Evolutionary conservation across 2,113 vertebrate genomes (phyloP), one percentile per base, ranked within the genome.

Genomic region (Benitochromis conjunctus): DNA sequence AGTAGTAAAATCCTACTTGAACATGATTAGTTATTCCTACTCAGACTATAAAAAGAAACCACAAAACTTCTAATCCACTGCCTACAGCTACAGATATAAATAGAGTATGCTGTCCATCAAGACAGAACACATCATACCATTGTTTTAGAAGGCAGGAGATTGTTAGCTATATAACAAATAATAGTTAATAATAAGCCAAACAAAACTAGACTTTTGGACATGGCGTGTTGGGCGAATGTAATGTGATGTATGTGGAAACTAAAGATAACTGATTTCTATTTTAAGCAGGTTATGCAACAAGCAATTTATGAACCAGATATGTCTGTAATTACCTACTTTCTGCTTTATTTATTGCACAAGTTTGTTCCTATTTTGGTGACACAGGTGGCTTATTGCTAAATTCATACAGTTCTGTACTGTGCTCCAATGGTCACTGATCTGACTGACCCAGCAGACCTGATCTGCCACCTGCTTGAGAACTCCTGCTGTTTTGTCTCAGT

Each of bases 341-440:
- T 76, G 46, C 71, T 53, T 74, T 76, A 53, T 53, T 76, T 76
- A 53, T 53, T 53, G 6, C 71, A 76, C 26, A 31, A 53, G 46
- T 76, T 53, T 51, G 46, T 34, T 76, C 46, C 46, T 54, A 79
- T 41, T 83, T 64, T 46, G 51, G 62, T 69, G 19, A 87, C 85
- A 80, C 89, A 93, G 85, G 89, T 94, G 94, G 84, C 87, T 43
- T 60, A 31, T 85, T 91, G 82, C 81, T 83, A 88, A 88, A 87
- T 79, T 91, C 83, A 87, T 82, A 87, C 85, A 85, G 82, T 51
- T 84, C 86, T 88, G 60, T 14, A 43, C 69, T 71, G 86, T 85
- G 87, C 87, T 84, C 86, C 90, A 76, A 51, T 74, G 85, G 83
- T 88, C 91, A 82, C 82, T 12, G 62, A 84, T 89, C 57, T 84